phyloP scores from a whole-genome alignment of 2,888 invertebrate genomes.

The Plusia festucae region DNA sequence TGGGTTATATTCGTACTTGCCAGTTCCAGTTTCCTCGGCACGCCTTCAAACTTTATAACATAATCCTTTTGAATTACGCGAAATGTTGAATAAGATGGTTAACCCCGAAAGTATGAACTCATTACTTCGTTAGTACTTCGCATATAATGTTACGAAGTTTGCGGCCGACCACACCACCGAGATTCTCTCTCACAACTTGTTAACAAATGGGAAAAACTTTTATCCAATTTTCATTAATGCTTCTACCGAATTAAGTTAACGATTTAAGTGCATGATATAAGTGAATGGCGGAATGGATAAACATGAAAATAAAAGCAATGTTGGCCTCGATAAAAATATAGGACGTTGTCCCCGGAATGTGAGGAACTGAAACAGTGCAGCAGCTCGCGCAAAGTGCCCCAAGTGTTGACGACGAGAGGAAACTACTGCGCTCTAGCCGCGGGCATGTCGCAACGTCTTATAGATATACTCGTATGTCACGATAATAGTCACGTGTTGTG shows the following conservation, averaged over 20 bases:
- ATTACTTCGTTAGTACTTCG: conserved; percentile 57
- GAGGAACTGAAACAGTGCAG: conserved; percentile 15
- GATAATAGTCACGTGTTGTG: conserved; percentile 23
- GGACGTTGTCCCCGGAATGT: conserved; percentile 28
- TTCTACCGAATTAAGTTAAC: conserved; percentile 30
- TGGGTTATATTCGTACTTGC: conserved; percentile 45
- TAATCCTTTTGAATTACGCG: conserved; percentile 46
- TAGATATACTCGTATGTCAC: conserved; percentile 42
- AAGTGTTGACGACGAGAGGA: conserved; percentile 34
- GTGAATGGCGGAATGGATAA: conserved; percentile 24
- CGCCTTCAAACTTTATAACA: conserved; percentile 50
- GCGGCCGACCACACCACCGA: conserved; percentile 37
- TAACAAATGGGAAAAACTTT: conserved; percentile 34
- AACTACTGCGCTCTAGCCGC: conserved; percentile 11
- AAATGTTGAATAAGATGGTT: conserved; percentile 46
- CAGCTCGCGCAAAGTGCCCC: conserved; percentile 23
- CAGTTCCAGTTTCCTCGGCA: conserved; percentile 29
- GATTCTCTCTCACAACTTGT: conserved; percentile 32
- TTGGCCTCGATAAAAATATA: conserved; percentile 33
- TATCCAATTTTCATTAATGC: conserved; percentile 38
- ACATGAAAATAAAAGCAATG: conserved; percentile 27
- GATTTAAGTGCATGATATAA: conserved; percentile 30
- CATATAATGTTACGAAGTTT: conserved; percentile 55
- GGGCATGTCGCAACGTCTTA: conserved; percentile 15
- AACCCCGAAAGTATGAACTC: conserved; percentile 53